A percentile compares a stretch with the other conserved stretches of the same genome.
Conservation (phyloP, 2,888 invertebrate genomes). For the Gordius sp. region DNA sequence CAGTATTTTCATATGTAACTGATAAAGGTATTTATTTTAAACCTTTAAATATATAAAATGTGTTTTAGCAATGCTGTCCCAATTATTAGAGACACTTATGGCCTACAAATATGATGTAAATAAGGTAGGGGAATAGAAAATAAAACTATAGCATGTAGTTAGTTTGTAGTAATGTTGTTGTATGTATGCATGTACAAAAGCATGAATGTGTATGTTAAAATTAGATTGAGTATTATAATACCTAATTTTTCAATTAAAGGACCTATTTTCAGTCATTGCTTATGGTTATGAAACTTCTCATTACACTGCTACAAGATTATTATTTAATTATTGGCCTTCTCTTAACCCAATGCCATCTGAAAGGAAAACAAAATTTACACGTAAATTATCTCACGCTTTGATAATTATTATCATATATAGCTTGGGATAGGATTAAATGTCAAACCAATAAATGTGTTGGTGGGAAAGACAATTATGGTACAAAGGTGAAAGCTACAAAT, state of each 20-base stretch:
- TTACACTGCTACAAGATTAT: background rate
- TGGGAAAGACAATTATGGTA: conserved; percentile 2
- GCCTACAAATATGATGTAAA: background rate
- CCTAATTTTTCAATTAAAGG: conserved; percentile 2
- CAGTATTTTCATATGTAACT: background rate
- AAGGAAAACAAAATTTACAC: conserved; percentile 5
- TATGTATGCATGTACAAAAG: background rate
- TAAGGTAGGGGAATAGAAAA: background rate
- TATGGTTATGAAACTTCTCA: background rate
- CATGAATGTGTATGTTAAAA: background rate
- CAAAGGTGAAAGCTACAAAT: background rate
- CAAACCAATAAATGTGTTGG: background rate
- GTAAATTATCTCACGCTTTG: background rate
- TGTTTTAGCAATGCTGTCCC: background rate
- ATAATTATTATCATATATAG: background rate
- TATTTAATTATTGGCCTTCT: conserved; percentile 10
- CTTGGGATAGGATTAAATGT: conserved; percentile 7
- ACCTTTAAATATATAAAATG: background rate
- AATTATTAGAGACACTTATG: background rate
- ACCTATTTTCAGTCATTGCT: conserved; percentile 3
- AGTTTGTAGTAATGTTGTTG: background rate
- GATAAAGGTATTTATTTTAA: conserved; percentile 1
- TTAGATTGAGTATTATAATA: background rate
- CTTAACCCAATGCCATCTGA: conserved; percentile 4
- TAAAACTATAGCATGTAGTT: background rate